Base-by-base conservation (phyloP, 2,888 invertebrate genomes). In the Bhutanitis thaidina region DNA sequence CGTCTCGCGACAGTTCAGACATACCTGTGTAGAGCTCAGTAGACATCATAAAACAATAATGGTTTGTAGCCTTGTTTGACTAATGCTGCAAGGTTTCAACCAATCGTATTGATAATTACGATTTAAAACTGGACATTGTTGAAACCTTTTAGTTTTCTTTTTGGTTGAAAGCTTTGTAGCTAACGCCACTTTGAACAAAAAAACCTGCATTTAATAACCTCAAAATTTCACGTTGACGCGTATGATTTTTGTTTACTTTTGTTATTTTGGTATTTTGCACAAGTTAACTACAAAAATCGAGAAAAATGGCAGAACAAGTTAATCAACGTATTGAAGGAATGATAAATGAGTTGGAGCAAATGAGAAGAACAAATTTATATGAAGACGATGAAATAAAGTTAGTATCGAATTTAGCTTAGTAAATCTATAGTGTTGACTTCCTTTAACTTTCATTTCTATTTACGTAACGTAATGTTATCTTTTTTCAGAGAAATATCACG, bases 281-380 rank as follows among this genome's bases (percentile, higher is more conserved):
- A 7, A 27, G 1, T 7, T 27, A 8, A 27, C 7, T 8, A 27
- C 8, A 27, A 27, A 5, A 20, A 27, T 4, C 29, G 5, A 36
- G 7, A 37, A 60, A 70, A 67, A 96, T 97, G 96, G 94, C 95
- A 10, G 97, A 97, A 84, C 91, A 93, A 79, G 95, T 96, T 1
- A 93, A 95, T 69, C 92, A 93, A 73, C 92, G 93, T 71, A 91
- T 94, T 62, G 96, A 97, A 87, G 92, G 93, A 57, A 93, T 94
- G 91, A 91, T 96, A 65, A 93, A 93, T 56, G 95, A 95, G 75
- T 90, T 97, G 69, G 95, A 96, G 75, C 93, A 94, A 71, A 93
- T 97, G 93, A 91, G 93, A 66, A 90, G 93, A 62, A 92, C 92
- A 30, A 91, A 92, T 65, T 81, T 97, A 45, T 95, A 94, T 68